Evolutionary conservation across 2,797 vertebrate species (phyloP), one percentile per base, ranked within the genome.

Genomic region (Coregonus sp.): DNA sequence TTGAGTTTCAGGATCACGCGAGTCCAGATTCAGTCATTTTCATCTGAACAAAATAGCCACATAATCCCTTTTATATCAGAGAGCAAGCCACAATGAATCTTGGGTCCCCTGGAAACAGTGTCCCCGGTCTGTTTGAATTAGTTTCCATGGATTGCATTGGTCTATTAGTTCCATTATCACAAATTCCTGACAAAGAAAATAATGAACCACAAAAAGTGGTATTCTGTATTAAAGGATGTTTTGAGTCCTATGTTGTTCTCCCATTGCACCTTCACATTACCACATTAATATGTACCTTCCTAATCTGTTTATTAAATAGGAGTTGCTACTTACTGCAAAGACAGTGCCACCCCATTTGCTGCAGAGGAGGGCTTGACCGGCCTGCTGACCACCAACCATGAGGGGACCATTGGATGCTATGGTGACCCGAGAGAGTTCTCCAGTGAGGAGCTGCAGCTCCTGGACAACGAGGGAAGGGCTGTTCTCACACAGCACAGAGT

Each of bases 331-430:
- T 98, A 95, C 84, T 99, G 97, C 75, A 96, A 94, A 80, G 93
- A 95, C 37, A 86, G 80, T 0, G 92, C 94, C 16, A 92, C 88
- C 0, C 97, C 97, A 0, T 89, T 92, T 18, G 93, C 95, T 72
- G 97, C 96, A 35, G 97, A 96, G 89, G 97, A 96, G 87, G 97
- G 97, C 82, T 93, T 98, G 74, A 94, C 95, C 0, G 96, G 96
- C 74, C 85, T 96, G 40, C 86, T 97, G 78, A 91, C 90, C 79
- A 94, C 90, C 80, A 94, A 75, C 85, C 92, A 94, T 15, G 90
- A 90, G 73, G 93, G 92, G 4, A 78, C 91, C 2, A 87, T 96
- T 0, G 94, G 95, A 76, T 94, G 92, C 84, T 97, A 96, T 70
- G 93, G 95, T 18, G 92, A 96, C 88, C 94, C 89, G 11, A 75